phyloP scores from a whole-genome alignment of 2,797 vertebrate genomes.

The Antrozous pallidus region DNA sequence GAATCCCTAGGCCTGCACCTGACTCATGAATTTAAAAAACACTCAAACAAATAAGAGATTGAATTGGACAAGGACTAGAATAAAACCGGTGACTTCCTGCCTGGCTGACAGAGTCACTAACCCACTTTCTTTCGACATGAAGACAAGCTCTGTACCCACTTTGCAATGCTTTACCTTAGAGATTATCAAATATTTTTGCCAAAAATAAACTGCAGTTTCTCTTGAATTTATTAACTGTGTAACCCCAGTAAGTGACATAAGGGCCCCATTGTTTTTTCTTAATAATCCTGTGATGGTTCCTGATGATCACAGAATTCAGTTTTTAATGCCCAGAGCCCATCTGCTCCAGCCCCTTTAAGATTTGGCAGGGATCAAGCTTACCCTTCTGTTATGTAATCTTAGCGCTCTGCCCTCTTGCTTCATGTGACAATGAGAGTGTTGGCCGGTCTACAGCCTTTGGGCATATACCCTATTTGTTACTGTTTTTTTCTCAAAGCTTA shows the following conservation, averaged over 20 bases:
- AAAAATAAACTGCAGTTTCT: slow-evolving; percentile 40
- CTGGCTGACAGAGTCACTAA: slow-evolving; percentile 35
- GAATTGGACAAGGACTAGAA: slow-evolving; percentile 23
- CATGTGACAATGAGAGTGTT: not conserved
- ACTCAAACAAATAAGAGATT: slow-evolving; percentile 35
- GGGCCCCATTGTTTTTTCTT: not conserved
- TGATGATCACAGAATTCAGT: not conserved
- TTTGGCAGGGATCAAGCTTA: not conserved
- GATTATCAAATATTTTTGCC: not conserved
- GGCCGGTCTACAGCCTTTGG: not conserved
- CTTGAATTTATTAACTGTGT: slow-evolving; percentile 20
- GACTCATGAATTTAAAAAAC: slow-evolving; percentile 54
- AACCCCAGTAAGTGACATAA: not conserved
- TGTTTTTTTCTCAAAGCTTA: slow-evolving; percentile 12
- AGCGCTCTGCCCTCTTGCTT: not conserved
- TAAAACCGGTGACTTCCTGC: not conserved
- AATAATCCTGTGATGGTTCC: not conserved
- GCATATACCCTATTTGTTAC: not conserved
- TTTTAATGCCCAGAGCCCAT: not conserved
- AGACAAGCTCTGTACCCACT: not conserved
- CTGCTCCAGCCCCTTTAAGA: not conserved
- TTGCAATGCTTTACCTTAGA: not conserved
- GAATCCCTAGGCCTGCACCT: slow-evolving; percentile 27
- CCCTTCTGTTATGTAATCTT: not conserved
- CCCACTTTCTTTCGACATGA: not conserved